phyloP scores from a whole-genome alignment of 2,113 vertebrate species.

The Campylomormyrus tamandua region DNA sequence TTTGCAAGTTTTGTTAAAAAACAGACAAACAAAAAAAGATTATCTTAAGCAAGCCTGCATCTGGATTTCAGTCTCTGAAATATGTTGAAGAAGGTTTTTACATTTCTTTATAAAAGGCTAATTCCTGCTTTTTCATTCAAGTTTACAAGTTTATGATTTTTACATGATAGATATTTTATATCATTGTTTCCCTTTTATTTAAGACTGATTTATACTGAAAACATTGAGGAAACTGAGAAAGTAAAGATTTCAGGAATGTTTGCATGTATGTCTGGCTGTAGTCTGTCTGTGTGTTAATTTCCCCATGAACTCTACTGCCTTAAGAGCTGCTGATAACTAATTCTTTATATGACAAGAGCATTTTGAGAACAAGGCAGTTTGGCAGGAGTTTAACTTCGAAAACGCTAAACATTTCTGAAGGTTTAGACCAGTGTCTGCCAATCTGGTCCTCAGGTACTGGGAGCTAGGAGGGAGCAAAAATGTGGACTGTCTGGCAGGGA shows the following conservation, averaged over 20 bases:
- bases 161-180: slow-evolving; percentile 1
- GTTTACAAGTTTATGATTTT: slow-evolving; percentile 4
- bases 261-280: slow-evolving; percentile 4
- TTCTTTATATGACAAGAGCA: slow-evolving; percentile 37
- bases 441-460: not conserved
- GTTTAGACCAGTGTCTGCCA: slow-evolving; percentile 15
- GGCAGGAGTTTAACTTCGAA: slow-evolving; percentile 33
- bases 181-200: not conserved
- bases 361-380: slow-evolving; percentile 35
- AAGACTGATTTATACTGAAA: not conserved
- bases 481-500: not conserved
- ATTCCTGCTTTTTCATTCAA: not conserved
- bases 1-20: slow-evolving; percentile 9
- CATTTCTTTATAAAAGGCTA: slow-evolving; percentile 8
- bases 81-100: slow-evolving; percentile 44
- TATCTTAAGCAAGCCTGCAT: slow-evolving; percentile 43
- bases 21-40: slow-evolving; percentile 21
- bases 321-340: slow-evolving; percentile 44
- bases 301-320: slow-evolving; percentile 1
- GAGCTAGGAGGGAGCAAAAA: not conserved
- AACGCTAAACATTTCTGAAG: slow-evolving; percentile 20
- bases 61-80: slow-evolving; percentile 39
- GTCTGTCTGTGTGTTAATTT: slow-evolving; percentile 7
- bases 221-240: not conserved
- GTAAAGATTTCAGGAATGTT: slow-evolving; percentile 2